Evolutionary conservation across 2,888 invertebrate species (phyloP).

Genomic region (Epinotia ramella): DNA sequence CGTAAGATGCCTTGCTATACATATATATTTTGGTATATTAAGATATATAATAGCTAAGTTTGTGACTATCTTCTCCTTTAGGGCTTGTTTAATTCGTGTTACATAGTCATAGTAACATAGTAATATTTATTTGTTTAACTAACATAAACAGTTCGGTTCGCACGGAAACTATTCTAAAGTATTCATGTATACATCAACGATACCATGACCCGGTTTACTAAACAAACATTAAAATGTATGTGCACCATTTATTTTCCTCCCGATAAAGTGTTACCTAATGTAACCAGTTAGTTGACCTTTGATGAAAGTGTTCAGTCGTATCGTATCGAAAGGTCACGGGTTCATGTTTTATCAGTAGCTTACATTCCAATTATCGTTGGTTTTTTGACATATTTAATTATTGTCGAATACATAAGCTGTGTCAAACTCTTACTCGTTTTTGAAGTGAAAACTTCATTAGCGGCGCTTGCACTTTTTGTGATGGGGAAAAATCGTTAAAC

Average conservation of each 20-base stretch:
- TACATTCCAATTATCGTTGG: not conserved
- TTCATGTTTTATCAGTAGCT: not conserved
- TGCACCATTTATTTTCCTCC: not conserved
- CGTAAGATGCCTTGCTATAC: too few relatives aligned
- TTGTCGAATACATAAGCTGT: not conserved
- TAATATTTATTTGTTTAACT: too few relatives aligned
- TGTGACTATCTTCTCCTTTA: too few relatives aligned
- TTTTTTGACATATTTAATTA: not conserved
- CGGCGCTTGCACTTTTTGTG: too few relatives aligned
- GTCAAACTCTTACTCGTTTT: too few relatives aligned
- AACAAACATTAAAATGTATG: constrained; percentile 2
- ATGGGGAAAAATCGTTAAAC: too few relatives aligned
- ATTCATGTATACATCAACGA: not conserved
- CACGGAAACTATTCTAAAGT: not conserved
- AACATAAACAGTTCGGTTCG: not conserved
- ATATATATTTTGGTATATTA: too few relatives aligned
- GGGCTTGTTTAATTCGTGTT: too few relatives aligned
- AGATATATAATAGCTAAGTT: too few relatives aligned
- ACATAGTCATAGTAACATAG: too few relatives aligned
- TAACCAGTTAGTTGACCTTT: constrained; percentile 29
- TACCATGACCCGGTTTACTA: not conserved
- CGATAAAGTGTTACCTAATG: constrained; percentile 25
- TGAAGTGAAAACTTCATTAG: too few relatives aligned
- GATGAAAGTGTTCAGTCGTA: constrained; percentile 23
- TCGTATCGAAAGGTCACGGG: constrained; percentile 23